Base-by-base conservation (phyloP, 2,113 vertebrate species). In the Entomyzon cyanotis region DNA sequence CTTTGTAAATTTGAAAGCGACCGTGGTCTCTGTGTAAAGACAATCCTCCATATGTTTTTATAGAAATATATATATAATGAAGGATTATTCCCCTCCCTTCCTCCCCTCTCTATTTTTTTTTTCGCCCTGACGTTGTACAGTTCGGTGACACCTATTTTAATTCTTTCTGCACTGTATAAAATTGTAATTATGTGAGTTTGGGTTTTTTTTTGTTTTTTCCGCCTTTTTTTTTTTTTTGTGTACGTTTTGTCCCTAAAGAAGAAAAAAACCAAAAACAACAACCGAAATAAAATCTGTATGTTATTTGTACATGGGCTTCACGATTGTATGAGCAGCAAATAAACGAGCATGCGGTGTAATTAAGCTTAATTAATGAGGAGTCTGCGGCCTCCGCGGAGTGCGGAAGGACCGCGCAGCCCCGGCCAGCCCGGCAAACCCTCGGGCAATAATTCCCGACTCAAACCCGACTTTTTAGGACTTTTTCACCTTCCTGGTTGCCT, bases 111-210 rank as follows among this genome's bases (percentile, higher is more conserved):
- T 84, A 27, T 78, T 77, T 92, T 92, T 85, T 90, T 86, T 88
- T 87, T 77, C 25, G 2, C 92, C 96, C 94, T 95, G 92, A 89
- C 70, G 89, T 94, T 84, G 94, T 95, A 97, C 97, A 97, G 95
- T 92, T 97, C 83, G 97, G 97, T 97, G 97, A 98, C 97, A 97
- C 97, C 77, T 97, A 97, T 98, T 98, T 98, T 95, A 95, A 97
- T 97, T 96, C 97, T 97, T 98, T 98, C 98, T 98, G 98, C 99
- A 99, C 99, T 99, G 99, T 99, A 98, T 98, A 98, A 98, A 98
- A 98, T 92, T 97, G 98, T 98, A 97, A 98, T 98, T 98, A 96
- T 31, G 74, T 76, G 85, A 58, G 82, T 64, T 84, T 71, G 33
- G 4, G 39, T 39, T 35, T 49, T 82, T 52, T 75, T 79, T n/a